Evolutionary conservation across 1,140 invertebrate genomes (phyloP), one percentile per base, ranked within the genome.

Genomic region (Harpegnathos saltator): DNA sequence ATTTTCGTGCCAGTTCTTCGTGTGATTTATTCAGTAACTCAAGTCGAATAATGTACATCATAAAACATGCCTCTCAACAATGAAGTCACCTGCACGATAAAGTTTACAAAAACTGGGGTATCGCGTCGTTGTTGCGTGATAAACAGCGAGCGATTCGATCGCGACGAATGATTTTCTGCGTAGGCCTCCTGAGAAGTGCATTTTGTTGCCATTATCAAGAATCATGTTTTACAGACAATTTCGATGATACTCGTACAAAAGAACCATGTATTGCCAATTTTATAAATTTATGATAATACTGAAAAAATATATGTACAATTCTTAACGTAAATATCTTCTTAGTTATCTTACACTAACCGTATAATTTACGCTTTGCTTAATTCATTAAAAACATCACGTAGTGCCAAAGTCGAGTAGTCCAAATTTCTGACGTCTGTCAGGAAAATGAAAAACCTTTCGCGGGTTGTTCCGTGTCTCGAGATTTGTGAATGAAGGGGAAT

Each of bases 291-390:
- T 48, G 58, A 74, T 90, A 89, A 90, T 88, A 89, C 88, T 89
- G 86, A 82, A 90, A 85, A 89, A 89, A 90, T 89, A 90, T 88
- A 90, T 88, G 48, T 81, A 90, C 78, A 83, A 63, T 69, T 82
- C 50, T 83, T 77, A 88, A 66, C 59, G 52, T 78, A 44, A n/a
- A n/a, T n/a, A n/a, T n/a, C 52, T 81, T 82, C 65, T 73, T 69
- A 71, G 11, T 65, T 81, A 85, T 82, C 77, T 80, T 85, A 80
- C 58, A 83, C 33, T 85, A 83, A 58, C 61, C 29, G 38, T 44
- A 87, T 72, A 77, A 56, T 65, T 77, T 71, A 72, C 11, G 19
- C 38, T 71, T 80, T 80, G 54, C 0, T 84, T 69, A 48, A 44
- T 71, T 50, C 24, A 61, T 54, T 38, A 62, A 80, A 66, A 71